Evolutionary conservation across 2,113 vertebrate species (phyloP).

Genomic region (Xerus inauris): DNA sequence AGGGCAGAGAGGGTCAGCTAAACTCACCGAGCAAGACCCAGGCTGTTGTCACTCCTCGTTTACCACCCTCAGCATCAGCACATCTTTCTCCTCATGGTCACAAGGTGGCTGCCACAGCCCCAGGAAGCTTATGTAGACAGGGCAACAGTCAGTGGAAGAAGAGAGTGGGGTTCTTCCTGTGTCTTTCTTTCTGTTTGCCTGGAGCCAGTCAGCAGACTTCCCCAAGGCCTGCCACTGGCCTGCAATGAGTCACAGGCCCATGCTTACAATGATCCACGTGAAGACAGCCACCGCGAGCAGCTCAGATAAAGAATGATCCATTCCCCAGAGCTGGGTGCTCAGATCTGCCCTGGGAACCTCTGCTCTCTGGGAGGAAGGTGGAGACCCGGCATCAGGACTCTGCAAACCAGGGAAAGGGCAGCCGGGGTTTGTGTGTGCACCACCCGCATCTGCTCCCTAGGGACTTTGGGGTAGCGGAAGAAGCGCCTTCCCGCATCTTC

Average conservation of each 20-base stretch:
- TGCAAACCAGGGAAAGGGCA: not conserved
- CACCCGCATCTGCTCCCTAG: not conserved
- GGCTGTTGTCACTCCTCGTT: not conserved
- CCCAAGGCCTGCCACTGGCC: not conserved
- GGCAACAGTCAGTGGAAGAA: not conserved
- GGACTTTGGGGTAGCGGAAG: not conserved
- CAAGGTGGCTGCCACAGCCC: not conserved
- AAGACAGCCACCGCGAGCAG: not conserved
- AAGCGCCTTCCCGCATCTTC: not conserved
- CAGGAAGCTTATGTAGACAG: not conserved
- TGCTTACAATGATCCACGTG: not conserved
- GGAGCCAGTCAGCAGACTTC: not conserved
- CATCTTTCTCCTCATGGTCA: not conserved
- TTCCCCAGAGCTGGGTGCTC: not conserved
- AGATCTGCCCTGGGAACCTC: not conserved
- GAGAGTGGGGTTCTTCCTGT: not conserved
- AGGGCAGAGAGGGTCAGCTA: too few relatives aligned
- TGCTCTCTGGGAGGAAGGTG: not conserved
- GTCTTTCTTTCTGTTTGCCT: not conserved
- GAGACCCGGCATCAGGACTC: not conserved
- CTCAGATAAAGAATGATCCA: not conserved
- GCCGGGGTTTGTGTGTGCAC: not conserved
- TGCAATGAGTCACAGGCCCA: not conserved
- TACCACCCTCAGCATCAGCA: too few relatives aligned
- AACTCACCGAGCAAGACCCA: not conserved